Conservation (phyloP, 2,888 invertebrate species). For the Spilarctia lutea region DNA sequence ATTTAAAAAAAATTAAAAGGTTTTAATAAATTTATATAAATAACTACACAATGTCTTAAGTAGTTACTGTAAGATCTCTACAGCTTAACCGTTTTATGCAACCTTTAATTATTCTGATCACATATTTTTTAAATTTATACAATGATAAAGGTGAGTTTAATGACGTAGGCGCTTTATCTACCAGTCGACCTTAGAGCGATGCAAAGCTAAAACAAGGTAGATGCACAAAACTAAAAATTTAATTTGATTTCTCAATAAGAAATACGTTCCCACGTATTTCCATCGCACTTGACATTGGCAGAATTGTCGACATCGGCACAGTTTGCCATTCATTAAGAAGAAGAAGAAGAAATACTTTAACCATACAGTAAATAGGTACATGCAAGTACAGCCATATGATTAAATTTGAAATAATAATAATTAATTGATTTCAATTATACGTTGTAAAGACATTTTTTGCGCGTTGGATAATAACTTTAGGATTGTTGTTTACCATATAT, state of each 20-base stretch:
- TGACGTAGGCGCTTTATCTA: too few relatives aligned
- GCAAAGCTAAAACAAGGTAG: too few relatives aligned
- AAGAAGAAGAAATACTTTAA: too few relatives aligned
- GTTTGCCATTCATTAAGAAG: too few relatives aligned
- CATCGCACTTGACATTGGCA: too few relatives aligned
- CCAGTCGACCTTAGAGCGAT: too few relatives aligned
- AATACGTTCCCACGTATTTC: too few relatives aligned
- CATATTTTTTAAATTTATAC: background rate
- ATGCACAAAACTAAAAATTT: too few relatives aligned
- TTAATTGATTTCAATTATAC: background rate
- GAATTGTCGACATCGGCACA: too few relatives aligned
- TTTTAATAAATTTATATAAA: background rate
- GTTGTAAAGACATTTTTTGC: background rate
- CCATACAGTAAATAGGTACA: too few relatives aligned
- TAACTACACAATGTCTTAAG: background rate
- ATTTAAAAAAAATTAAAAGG: background rate
- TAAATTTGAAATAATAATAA: background rate
- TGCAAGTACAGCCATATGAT: background rate
- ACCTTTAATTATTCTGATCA: background rate
- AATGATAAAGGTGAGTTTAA: too few relatives aligned
- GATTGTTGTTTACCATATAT: background rate
- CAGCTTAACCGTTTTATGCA: background rate
- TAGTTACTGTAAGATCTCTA: background rate
- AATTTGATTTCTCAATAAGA: too few relatives aligned
- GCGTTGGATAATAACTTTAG: background rate